A percentile compares a stretch with the other conserved stretches of the same genome.
Evolutionary conservation across 2,113 vertebrate genomes (phyloP).

Genomic region (Siphamia tubifer): DNA sequence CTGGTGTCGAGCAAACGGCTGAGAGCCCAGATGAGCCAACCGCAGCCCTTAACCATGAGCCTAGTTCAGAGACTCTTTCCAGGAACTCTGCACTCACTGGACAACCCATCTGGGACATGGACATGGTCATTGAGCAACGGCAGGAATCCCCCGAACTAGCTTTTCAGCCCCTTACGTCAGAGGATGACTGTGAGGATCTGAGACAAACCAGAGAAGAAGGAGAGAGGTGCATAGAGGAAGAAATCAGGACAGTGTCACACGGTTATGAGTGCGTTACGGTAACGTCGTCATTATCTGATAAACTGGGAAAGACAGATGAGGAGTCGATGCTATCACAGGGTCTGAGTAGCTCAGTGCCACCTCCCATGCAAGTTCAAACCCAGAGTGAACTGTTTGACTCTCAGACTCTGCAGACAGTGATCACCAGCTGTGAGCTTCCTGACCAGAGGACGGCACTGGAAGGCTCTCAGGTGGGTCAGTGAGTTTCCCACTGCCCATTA

Average conservation of each 20-base stretch:
- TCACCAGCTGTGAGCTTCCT: slow-evolving; percentile 80
- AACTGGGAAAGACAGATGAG: slow-evolving; percentile 36
- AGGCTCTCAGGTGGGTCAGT: slow-evolving; percentile 84
- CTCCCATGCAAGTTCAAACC: slow-evolving; percentile 61
- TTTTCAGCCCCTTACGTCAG: slow-evolving; percentile 24
- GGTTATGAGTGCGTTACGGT: slow-evolving; percentile 65
- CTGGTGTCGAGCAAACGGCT: slow-evolving; percentile 11
- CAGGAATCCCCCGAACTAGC: slow-evolving; percentile 14
- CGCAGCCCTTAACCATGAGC: slow-evolving; percentile 17
- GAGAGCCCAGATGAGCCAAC: slow-evolving; percentile 15
- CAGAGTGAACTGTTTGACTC: slow-evolving; percentile 78
- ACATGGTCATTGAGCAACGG: slow-evolving; percentile 57
- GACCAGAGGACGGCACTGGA: slow-evolving; percentile 78
- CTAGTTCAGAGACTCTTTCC: slow-evolving; percentile 17
- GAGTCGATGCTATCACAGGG: slow-evolving; percentile 2
- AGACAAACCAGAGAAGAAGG: slow-evolving; percentile 9
- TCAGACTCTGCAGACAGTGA: slow-evolving; percentile 81
- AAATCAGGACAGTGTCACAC: background rate
- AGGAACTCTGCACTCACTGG: slow-evolving; percentile 20
- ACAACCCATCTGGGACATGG: slow-evolving; percentile 72
- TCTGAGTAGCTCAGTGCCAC: slow-evolving; percentile 3
- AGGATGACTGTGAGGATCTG: slow-evolving; percentile 43
- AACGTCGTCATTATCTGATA: slow-evolving; percentile 43
- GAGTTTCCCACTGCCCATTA: too few relatives aligned
- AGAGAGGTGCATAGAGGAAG: slow-evolving; percentile 14